Percentiles rank a stretch among this genome's conserved stretches.
Conservation (phyloP, 2,888 invertebrate species). For the Harpalus rufipes region DNA sequence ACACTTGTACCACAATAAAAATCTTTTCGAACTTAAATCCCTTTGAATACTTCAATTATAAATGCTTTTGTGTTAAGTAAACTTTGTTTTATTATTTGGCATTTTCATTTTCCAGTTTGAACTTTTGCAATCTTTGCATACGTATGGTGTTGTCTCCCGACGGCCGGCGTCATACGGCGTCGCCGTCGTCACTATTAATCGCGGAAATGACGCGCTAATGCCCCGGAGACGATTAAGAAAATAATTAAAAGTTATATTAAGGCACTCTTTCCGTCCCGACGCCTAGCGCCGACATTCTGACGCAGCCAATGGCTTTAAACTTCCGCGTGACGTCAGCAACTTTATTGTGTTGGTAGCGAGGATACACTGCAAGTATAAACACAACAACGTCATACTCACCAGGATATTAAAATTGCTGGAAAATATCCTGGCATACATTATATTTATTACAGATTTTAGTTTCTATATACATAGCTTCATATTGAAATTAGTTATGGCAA, state of each 20-base stretch:
- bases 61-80: too few relatives aligned
- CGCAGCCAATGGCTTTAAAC: slow-evolving; percentile 44
- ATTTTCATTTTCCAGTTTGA: too few relatives aligned
- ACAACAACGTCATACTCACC: not conserved
- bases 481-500: not conserved
- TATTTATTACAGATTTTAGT: not conserved
- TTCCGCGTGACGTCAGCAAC: slow-evolving; percentile 29
- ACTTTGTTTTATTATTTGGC: too few relatives aligned
- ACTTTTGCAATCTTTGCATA: too few relatives aligned
- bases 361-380: not conserved
- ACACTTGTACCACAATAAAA: too few relatives aligned
- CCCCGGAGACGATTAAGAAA: slow-evolving; percentile 56
- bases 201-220: slow-evolving; percentile 43
- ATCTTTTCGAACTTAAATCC: too few relatives aligned
- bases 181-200: slow-evolving; percentile 25
- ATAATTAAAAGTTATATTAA: slow-evolving; percentile 60
- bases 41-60: too few relatives aligned
- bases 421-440: not conserved
- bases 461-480: not conserved
- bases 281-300: slow-evolving; percentile 10
- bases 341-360: slow-evolving; percentile 38
- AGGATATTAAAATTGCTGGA: not conserved
- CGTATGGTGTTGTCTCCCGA: too few relatives aligned
- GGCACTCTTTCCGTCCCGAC: slow-evolving; percentile 36
- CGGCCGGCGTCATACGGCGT: not conserved